phyloP scores from a whole-genome alignment of 2,113 vertebrate species.

The Colistium nudipinnis region DNA sequence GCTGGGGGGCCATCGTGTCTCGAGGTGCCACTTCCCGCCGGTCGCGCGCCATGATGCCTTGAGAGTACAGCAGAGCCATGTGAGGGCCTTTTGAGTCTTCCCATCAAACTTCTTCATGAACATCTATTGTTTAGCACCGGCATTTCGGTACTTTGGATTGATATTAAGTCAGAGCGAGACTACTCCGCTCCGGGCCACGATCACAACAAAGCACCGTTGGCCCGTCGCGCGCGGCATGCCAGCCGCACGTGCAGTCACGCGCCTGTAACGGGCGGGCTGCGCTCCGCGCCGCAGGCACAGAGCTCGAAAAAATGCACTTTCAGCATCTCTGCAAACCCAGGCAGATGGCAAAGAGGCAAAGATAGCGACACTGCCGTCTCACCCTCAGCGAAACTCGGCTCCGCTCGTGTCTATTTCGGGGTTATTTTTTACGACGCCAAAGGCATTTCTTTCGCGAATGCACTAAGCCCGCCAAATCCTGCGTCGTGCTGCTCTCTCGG shows the following conservation, averaged over 20 bases:
- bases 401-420: conserved; percentile 11
- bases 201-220: conserved; percentile 44
- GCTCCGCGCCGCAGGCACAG: conserved; percentile 31
- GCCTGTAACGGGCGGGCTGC: conserved; percentile 30
- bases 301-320: conserved; percentile 57
- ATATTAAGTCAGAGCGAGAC: not conserved
- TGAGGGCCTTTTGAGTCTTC: too few species aligned
- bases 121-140: too few species aligned
- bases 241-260: conserved; percentile 20
- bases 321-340: conserved; percentile 36
- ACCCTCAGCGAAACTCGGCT: conserved; percentile 2
- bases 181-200: too few species aligned
- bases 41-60: conserved; percentile 11
- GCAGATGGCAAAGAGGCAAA: conserved; percentile 54
- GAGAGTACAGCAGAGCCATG: conserved; percentile 48
- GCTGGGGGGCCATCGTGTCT: conserved; percentile 48
- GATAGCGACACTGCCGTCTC: conserved; percentile 31
- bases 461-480: conserved; percentile 26
- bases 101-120: too few species aligned
- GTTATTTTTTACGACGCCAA: conserved; percentile 14
- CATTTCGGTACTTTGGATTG: too few species aligned
- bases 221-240: conserved; percentile 20
- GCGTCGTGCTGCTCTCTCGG: conserved; percentile 23
- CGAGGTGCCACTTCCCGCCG: conserved; percentile 27
- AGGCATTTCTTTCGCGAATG: not conserved